Evolutionary conservation across 2,113 vertebrate genomes (phyloP), one percentile per base, ranked within the genome.

Genomic region (Odocoileus virginianus): DNA sequence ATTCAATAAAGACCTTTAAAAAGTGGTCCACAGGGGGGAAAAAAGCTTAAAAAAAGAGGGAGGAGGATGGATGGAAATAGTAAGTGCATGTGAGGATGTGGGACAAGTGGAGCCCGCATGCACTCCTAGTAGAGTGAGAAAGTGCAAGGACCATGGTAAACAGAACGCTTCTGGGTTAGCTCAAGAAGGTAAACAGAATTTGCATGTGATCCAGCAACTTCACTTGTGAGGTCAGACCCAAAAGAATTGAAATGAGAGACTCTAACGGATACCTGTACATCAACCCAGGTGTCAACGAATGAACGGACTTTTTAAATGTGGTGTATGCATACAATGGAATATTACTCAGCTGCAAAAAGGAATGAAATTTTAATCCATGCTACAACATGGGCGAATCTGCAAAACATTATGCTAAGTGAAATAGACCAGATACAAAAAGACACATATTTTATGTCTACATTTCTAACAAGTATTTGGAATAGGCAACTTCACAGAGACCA

Each of bases 31-130:
- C 19, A 23, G n/a, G 19, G 2, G 17, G 12, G 6, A 19, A 40
- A 21, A 23, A 40, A 12, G 64, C n/a, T 40, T 40, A 25, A 1
- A 23, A 40, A 6, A 9, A 40, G 19, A 40, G 67, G 67, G 19
- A 74, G 17, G 14, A 3, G 5, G 47, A 16, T 1, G 40, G 16
- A 13, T 15, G 0, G 28, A 50, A 8, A 36, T 2, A 36, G 33
- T 5, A 60, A 76, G 33, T 64, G 21, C 21, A 36, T 2, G 1
- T 61, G 25, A 91, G 54, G 60, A 30, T 16, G 8, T 45, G 33
- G 81, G n/a, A 43, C 54, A 15, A 57, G 9, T 28, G 57, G 40
- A 33, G 82, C 19, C 25, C 13, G 79, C 3, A 0, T 25, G 23
- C 23, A 12, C 2, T 43, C 8, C 6, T 83, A 15, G 27, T 57